These are phyloP conservation scores for Aleiodes testaceus DNA, from an alignment of 2,888 invertebrate genomes.

Conservation along the genomic window DNA sequence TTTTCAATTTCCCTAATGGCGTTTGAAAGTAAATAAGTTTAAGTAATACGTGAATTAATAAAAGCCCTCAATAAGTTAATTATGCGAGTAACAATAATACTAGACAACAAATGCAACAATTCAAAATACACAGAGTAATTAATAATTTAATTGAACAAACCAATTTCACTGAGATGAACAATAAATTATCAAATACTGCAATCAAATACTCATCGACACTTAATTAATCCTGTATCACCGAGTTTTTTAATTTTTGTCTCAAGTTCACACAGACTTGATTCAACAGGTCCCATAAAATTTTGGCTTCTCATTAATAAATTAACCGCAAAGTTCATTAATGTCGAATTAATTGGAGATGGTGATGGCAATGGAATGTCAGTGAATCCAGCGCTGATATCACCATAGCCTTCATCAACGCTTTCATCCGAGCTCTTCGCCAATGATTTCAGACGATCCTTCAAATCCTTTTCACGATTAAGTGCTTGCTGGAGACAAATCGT, in stretches of 20 bases:
- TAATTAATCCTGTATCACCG: slow-evolving; percentile 19
- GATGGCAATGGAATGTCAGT: slow-evolving; percentile 55
- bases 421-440: slow-evolving; percentile 60
- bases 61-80: too few species aligned
- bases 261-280: slow-evolving; percentile 55
- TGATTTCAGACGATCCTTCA: slow-evolving; percentile 57
- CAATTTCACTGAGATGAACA: too few species aligned
- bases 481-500: slow-evolving; percentile 8
- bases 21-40: too few species aligned
- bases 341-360: slow-evolving; percentile 56
- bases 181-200: slow-evolving; percentile 4
- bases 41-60: too few species aligned
- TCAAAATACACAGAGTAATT: too few species aligned
- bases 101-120: too few species aligned
- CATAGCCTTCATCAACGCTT: slow-evolving; percentile 66
- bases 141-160: too few species aligned
- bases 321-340: slow-evolving; percentile 56
- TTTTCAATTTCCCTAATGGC: background rate
- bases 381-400: slow-evolving; percentile 56
- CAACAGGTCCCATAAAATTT: slow-evolving; percentile 58
- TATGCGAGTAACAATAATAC: too few species aligned
- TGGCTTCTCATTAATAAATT: slow-evolving; percentile 56
- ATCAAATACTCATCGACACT: slow-evolving; percentile 20
- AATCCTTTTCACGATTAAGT: slow-evolving; percentile 40
- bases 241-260: slow-evolving; percentile 53